These are phyloP conservation scores for Naso thynnoides DNA, from an alignment of 2,797 vertebrate genomes.

Conservation along the genomic window DNA sequence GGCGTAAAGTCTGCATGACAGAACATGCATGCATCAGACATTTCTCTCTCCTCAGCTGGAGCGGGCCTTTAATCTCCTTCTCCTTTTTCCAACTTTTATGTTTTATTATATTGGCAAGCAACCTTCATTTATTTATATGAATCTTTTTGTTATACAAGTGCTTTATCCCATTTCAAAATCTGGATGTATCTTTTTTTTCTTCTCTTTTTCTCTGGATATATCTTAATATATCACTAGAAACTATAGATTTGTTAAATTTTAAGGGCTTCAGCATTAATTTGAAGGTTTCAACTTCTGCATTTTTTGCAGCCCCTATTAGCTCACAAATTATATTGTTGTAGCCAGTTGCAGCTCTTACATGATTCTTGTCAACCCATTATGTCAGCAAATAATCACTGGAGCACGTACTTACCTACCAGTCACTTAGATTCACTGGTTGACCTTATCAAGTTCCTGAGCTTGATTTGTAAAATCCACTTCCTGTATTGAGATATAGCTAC, in stretches of 20 bases:
- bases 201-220: too few species aligned
- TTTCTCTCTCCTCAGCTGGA: conserved; percentile 49
- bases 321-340: background rate
- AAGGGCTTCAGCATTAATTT: too few species aligned
- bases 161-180: background rate
- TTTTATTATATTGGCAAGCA: conserved; percentile 9
- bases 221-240: background rate
- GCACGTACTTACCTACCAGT: background rate
- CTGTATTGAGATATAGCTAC: background rate
- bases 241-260: conserved; percentile 4
- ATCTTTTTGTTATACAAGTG: background rate
- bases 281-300: too few species aligned
- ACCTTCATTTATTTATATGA: background rate
- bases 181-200: conserved; percentile 6
- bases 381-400: background rate
- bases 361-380: background rate
- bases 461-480: conserved; percentile 3
- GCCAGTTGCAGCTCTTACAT: background rate
- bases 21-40: conserved; percentile 54
- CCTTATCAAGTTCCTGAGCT: background rate
- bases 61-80: conserved; percentile 19
- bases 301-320: too few species aligned
- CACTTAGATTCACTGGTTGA: background rate
- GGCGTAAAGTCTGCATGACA: conserved; percentile 60
- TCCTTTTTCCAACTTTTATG: background rate